Evolutionary conservation across 2,113 vertebrate species (phyloP).

Genomic region (Pelusios castaneus): DNA sequence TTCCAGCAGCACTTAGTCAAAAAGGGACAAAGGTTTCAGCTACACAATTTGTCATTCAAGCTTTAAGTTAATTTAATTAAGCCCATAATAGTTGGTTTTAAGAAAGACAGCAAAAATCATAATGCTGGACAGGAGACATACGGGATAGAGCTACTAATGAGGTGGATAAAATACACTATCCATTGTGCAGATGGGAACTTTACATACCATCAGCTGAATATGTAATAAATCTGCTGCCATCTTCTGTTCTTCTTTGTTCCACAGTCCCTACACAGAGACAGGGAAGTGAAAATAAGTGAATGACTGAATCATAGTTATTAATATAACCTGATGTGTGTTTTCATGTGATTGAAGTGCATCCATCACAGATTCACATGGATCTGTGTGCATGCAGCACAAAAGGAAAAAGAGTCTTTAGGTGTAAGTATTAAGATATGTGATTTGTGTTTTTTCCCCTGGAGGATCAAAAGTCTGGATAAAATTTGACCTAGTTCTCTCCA

Average conservation of each 20-base stretch:
- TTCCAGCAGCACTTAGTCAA: not conserved
- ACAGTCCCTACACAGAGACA: not conserved
- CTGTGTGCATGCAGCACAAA: constrained; percentile 11
- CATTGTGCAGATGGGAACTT: not conserved
- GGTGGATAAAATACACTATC: not conserved
- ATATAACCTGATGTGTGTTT: not conserved
- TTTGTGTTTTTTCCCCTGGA: not conserved
- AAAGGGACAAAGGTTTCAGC: constrained; percentile 13
- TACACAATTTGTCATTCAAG: constrained; percentile 11
- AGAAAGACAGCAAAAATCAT: constrained; percentile 2
- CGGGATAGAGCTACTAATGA: not conserved
- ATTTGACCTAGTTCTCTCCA: constrained; percentile 58
- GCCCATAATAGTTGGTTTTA: not conserved
- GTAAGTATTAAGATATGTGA: constrained; percentile 18
- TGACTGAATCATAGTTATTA: not conserved
- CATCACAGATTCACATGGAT: not conserved
- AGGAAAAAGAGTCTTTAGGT: constrained; percentile 6
- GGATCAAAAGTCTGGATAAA: constrained; percentile 39
- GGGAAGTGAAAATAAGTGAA: not conserved
- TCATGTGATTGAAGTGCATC: not conserved
- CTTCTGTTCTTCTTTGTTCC: not conserved
- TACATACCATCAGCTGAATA: not conserved
- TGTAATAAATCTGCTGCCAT: not conserved
- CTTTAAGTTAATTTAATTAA: constrained; percentile 44
- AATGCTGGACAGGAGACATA: not conserved